phyloP scores from a whole-genome alignment of 53 echinoderm and acorn worm species.

The Holothuria scabra region DNA sequence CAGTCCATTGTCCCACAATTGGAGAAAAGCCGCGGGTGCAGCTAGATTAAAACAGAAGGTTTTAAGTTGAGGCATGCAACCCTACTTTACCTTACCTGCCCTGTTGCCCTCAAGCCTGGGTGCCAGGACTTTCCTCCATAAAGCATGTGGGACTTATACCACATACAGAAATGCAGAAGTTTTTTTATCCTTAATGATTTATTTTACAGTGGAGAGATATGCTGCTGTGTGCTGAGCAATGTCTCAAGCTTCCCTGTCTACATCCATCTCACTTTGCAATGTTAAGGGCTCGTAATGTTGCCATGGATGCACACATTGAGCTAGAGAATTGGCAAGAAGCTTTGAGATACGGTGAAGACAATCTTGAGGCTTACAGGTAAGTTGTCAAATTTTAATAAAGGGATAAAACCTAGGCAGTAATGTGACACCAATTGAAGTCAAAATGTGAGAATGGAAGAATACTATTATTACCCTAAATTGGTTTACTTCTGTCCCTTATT shows the following conservation, averaged over 20 bases:
- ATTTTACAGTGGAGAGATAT: conserved; percentile 58
- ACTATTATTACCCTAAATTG: too few relatives aligned
- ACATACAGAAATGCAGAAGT: neutral
- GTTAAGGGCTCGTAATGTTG: conserved; percentile 59
- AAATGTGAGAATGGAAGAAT: too few relatives aligned
- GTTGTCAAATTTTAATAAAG: neutral
- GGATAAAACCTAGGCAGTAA: neutral
- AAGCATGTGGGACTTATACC: neutral
- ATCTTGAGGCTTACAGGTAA: conserved; percentile 63
- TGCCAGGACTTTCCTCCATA: too few relatives aligned
- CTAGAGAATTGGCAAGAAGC: conserved; percentile 68
- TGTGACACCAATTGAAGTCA: too few relatives aligned
- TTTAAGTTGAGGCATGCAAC: too few relatives aligned
- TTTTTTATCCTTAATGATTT: neutral
- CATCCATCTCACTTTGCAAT: conserved; percentile 60
- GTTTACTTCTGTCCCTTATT: too few relatives aligned
- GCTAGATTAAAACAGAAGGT: too few relatives aligned
- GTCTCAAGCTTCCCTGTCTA: conserved; percentile 12
- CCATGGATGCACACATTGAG: conserved; percentile 75
- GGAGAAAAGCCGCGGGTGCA: too few relatives aligned
- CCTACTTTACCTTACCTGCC: too few relatives aligned
- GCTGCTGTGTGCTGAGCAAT: conserved; percentile 54
- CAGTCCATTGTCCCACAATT: too few relatives aligned
- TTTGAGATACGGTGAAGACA: conserved; percentile 58
- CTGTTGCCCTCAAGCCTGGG: too few relatives aligned